Evolutionary conservation across 1,140 invertebrate genomes (phyloP).

Genomic region (Epicauta chinensis): DNA sequence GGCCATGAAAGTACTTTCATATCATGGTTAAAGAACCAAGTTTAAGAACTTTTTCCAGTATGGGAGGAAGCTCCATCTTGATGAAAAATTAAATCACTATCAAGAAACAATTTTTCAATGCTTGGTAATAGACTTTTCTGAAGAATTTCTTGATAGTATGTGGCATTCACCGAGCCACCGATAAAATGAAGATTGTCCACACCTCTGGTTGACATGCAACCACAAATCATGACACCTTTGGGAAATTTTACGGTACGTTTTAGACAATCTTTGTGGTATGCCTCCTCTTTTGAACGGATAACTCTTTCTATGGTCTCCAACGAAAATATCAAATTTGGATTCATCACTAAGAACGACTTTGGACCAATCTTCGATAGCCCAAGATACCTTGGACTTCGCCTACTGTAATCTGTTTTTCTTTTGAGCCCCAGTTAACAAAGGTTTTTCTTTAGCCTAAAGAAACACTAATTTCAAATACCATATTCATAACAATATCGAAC

Average conservation of each 20-base stretch:
- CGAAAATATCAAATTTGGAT: constrained; percentile 30
- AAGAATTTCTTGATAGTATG: constrained; percentile 25
- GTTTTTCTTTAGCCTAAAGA: too few species aligned
- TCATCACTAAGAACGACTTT: constrained; percentile 32
- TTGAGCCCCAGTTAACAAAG: too few species aligned
- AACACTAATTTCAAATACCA: too few species aligned
- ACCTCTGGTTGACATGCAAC: constrained; percentile 18
- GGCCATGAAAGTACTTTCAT: constrained; percentile 18
- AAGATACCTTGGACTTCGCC: too few species aligned
- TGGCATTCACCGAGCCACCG: constrained; percentile 21
- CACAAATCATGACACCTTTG: constrained; percentile 15
- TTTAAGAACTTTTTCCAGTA: constrained; percentile 22
- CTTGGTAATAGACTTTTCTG: constrained; percentile 13
- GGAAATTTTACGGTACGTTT: constrained; percentile 22
- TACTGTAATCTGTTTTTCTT: too few species aligned
- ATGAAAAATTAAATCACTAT: constrained; percentile 21
- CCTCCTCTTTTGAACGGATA: constrained; percentile 12
- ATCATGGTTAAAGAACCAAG: constrained; percentile 22
- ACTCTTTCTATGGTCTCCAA: constrained; percentile 19
- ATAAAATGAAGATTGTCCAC: constrained; percentile 18
- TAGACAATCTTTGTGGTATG: constrained; percentile 18
- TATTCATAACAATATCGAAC: too few species aligned
- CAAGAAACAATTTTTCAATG: constrained; percentile 11
- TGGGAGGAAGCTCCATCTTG: constrained; percentile 22
- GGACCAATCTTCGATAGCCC: constrained; percentile 13